phyloP scores from a whole-genome alignment of 30 jellyfish, hydroid and myxozoan species.

The Phacellophora camtschatica region DNA sequence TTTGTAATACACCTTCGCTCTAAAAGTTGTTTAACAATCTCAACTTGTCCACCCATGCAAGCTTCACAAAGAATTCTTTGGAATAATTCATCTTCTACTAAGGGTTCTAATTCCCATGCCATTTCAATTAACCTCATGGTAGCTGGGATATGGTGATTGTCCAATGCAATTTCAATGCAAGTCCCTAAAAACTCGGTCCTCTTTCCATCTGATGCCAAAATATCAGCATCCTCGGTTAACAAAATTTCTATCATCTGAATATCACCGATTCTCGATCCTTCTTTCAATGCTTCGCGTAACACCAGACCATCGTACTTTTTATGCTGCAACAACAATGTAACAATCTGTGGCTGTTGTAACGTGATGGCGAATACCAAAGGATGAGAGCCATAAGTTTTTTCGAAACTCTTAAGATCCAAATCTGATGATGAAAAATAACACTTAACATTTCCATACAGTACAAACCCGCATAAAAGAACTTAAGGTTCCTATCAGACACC shows the following conservation, averaged over 20 bases:
- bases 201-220: not conserved
- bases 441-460: not conserved
- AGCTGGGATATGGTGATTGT: not conserved
- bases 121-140: not conserved
- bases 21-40: constrained; percentile 18
- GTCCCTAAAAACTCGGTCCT: not conserved
- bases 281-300: constrained; percentile 40
- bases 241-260: constrained; percentile 7
- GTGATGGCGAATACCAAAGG: constrained; percentile 42
- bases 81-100: not conserved
- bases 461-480: too few relatives aligned
- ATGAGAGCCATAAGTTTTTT: constrained; percentile 11
- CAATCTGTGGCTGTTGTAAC: constrained; percentile 42
- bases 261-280: constrained; percentile 11
- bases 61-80: constrained; percentile 51
- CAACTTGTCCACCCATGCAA: constrained; percentile 26
- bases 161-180: constrained; percentile 34
- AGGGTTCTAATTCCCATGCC: constrained; percentile 3
- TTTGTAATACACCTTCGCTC: not conserved
- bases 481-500: too few relatives aligned
- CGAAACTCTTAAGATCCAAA: constrained; percentile 15
- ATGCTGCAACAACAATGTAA: constrained; percentile 30
- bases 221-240: not conserved
- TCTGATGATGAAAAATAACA: not conserved
- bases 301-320: not conserved